Conservation (phyloP, 2,113 vertebrate genomes). For the Chamaetylas fuelleborni region DNA sequence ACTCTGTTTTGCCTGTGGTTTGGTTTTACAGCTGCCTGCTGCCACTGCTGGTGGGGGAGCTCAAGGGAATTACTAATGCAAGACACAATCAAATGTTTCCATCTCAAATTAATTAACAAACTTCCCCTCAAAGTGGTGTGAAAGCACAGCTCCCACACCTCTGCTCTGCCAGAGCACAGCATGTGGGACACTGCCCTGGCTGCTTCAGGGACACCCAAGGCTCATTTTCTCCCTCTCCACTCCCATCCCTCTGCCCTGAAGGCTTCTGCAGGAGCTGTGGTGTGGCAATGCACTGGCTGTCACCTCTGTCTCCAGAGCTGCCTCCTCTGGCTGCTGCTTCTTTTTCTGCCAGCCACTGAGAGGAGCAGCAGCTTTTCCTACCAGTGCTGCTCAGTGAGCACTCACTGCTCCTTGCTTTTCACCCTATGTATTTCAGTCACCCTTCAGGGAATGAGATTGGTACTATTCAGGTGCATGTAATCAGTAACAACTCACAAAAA, state of each 20-base stretch:
- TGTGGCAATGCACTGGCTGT: accelerated
- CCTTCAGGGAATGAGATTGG: neutral
- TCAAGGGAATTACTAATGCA: accelerated
- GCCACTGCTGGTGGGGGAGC: neutral
- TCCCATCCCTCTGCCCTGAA: neutral
- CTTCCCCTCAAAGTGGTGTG: neutral
- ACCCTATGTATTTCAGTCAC: neutral
- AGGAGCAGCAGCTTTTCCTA: neutral
- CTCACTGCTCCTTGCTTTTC: neutral
- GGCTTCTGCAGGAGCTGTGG: neutral
- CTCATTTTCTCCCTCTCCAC: neutral
- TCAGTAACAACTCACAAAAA: neutral
- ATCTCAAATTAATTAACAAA: neutral
- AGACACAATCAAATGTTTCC: neutral
- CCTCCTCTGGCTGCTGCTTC: neutral
- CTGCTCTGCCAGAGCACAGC: neutral
- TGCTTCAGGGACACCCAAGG: accelerated
- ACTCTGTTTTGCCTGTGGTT: accelerated
- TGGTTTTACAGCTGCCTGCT: neutral
- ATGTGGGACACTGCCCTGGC: accelerated
- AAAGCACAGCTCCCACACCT: neutral
- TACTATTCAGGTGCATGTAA: neutral
- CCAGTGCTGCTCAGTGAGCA: neutral
- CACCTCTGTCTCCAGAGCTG: neutral
- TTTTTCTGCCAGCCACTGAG: neutral